Conservation (phyloP, 1,140 invertebrate species). For the Pararge aegeria region DNA sequence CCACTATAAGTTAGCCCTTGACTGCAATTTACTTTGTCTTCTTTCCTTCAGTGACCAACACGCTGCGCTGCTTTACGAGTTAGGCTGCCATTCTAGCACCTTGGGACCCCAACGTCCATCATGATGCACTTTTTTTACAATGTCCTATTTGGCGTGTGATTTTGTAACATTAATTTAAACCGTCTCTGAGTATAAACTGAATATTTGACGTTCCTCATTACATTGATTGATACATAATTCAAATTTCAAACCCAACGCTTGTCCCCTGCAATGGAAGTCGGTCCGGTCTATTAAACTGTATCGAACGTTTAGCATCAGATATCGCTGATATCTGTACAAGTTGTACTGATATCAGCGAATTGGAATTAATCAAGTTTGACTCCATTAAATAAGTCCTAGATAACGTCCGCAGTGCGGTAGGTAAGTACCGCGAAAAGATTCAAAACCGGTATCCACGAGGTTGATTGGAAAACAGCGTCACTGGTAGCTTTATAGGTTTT, state of each 20-base stretch:
- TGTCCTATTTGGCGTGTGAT: no score
- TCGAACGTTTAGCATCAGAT: slow-evolving; percentile 20
- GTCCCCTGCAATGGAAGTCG: not conserved
- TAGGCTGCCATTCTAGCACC: no score
- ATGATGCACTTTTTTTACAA: no score
- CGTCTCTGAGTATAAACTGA: no score
- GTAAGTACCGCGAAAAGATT: slow-evolving; percentile 16
- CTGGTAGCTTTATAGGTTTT: not conserved
- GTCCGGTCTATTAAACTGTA: slow-evolving; percentile 12
- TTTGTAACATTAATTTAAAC: no score
- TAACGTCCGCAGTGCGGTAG: slow-evolving; percentile 23
- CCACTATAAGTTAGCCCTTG: no score
- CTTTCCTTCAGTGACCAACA: no score
- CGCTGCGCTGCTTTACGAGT: no score
- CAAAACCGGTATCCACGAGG: not conserved
- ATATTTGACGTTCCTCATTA: no score
- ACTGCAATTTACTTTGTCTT: no score
- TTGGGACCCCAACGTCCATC: no score
- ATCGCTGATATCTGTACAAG: slow-evolving; percentile 24
- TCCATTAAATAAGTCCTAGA: slow-evolving; percentile 28
- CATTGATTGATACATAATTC: not conserved
- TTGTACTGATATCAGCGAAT: slow-evolving; percentile 19
- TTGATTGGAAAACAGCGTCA: not conserved
- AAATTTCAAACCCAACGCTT: not conserved
- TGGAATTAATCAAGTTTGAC: slow-evolving; percentile 31